Evolutionary conservation across 1,140 invertebrate species (phyloP).

Genomic region (Heliconius nattereri): DNA sequence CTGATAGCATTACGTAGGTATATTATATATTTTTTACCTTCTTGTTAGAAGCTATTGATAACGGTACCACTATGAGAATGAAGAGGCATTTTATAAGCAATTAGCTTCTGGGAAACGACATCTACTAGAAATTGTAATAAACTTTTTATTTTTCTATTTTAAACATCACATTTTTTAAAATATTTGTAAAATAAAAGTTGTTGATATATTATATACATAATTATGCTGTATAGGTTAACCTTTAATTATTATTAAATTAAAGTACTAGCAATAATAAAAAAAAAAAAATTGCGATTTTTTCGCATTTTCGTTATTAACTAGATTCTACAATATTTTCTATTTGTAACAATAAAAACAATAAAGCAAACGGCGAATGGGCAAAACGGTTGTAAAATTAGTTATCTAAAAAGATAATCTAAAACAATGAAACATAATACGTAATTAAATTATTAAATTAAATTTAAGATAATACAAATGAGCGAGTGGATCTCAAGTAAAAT

Average conservation of each 20-base stretch:
- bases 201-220: neutral
- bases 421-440: neutral
- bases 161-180: neutral
- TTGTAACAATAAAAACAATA: neutral
- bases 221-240: neutral
- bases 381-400: neutral
- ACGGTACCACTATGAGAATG: slow-evolving; percentile 24
- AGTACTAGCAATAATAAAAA: too few relatives aligned
- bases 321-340: neutral
- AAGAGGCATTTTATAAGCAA: slow-evolving; percentile 26
- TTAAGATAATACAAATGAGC: slow-evolving; percentile 16
- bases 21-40: slow-evolving; percentile 23
- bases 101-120: slow-evolving; percentile 23
- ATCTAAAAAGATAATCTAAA: neutral
- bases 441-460: neutral
- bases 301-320: too few relatives aligned
- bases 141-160: slow-evolving; percentile 1
- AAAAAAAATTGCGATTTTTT: too few relatives aligned
- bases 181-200: neutral
- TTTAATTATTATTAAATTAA: too few relatives aligned
- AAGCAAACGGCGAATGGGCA: neutral
- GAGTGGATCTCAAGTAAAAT: slow-evolving; percentile 30
- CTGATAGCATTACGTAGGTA: neutral
- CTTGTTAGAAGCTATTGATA: slow-evolving; percentile 18
- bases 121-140: neutral